These are phyloP conservation scores for Perodicticus potto DNA, from an alignment of 2,797 vertebrate species.

Conservation along the genomic window DNA sequence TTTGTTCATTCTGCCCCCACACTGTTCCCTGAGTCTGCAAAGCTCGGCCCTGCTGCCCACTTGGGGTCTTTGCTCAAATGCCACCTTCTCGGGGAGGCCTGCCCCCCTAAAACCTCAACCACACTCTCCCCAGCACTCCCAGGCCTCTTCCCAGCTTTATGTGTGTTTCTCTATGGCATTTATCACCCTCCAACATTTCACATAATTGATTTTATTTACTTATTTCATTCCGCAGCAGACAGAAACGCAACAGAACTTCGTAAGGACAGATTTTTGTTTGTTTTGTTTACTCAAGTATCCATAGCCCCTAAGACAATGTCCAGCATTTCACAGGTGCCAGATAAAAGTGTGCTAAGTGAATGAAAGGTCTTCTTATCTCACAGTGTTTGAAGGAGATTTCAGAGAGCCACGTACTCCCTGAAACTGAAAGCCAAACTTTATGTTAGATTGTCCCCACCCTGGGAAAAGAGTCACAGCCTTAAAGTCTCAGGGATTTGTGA, in stretches of 20 bases:
- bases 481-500: constrained; percentile 1
- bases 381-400: neutral
- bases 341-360: neutral
- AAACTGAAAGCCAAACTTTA: neutral
- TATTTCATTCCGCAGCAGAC: neutral
- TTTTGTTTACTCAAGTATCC: neutral
- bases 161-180: neutral
- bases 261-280: neutral
- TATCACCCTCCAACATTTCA: neutral
- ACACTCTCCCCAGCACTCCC: no score
- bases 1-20: neutral
- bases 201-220: neutral
- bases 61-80: neutral
- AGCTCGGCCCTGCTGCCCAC: neutral
- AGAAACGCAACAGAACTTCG: neutral
- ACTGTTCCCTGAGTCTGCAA: neutral
- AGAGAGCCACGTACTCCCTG: neutral
- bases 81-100: neutral
- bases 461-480: neutral
- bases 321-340: neutral
- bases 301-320: neutral
- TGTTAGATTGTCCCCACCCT: neutral
- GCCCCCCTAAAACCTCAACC: neutral
- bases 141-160: neutral
- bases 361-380: neutral